Evolutionary conservation across 2,113 vertebrate species (phyloP).

Genomic region (Brachypteracias leptosomus): DNA sequence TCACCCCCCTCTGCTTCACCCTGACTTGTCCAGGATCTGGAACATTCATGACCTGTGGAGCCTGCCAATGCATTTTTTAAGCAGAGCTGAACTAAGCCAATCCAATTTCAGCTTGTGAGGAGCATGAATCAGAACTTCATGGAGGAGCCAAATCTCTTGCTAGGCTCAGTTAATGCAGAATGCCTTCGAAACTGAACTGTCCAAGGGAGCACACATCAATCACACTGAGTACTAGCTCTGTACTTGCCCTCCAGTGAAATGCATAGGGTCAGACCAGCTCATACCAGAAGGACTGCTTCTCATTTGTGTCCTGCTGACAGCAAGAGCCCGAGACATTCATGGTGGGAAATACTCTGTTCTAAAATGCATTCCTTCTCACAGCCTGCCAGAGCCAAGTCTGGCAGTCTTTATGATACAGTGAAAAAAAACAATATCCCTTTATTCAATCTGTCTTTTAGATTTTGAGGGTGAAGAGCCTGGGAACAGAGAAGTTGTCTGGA

Average conservation of each 20-base stretch:
- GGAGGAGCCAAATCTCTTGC: background rate
- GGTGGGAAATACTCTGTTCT: background rate
- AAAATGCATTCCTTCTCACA: background rate
- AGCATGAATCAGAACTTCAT: background rate
- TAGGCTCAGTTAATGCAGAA: background rate
- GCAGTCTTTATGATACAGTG: background rate
- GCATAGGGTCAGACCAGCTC: background rate
- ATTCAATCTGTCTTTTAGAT: background rate
- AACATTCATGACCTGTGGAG: background rate
- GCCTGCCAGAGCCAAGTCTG: background rate
- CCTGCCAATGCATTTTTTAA: background rate
- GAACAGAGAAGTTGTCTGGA: background rate
- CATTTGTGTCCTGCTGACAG: background rate
- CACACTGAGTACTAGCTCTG: background rate
- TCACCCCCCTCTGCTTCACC: background rate
- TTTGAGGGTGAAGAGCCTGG: background rate
- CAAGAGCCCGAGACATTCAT: background rate
- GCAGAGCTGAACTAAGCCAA: background rate
- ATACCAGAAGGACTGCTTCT: background rate
- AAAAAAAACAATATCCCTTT: background rate
- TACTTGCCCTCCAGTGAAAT: background rate
- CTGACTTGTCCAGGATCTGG: background rate
- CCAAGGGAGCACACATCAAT: background rate
- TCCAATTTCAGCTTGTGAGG: background rate
- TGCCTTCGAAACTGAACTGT: background rate